These are phyloP conservation scores for Hemiprocne comata DNA, from an alignment of 2,113 vertebrate species.

Conservation along the genomic window DNA sequence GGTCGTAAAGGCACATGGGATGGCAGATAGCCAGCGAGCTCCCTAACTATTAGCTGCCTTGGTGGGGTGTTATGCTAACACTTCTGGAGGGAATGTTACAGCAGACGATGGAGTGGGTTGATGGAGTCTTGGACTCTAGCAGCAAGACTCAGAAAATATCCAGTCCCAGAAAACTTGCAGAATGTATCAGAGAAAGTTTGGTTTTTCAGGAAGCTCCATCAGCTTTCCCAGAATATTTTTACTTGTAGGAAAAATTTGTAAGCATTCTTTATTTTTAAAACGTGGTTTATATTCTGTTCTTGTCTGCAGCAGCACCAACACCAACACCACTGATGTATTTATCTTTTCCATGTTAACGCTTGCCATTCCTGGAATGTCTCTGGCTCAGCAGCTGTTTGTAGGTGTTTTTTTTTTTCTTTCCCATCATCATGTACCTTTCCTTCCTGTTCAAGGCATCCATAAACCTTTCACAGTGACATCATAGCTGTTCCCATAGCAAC, in stretches of 20 bases:
- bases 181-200: conserved; percentile 23
- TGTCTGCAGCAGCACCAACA: conserved; percentile 14
- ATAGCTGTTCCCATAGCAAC: conserved; percentile 72
- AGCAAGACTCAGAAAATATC: conserved; percentile 8
- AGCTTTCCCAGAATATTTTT: conserved; percentile 31
- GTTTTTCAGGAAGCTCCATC: conserved; percentile 27
- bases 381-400: conserved; percentile 56
- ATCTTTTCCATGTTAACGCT: conserved; percentile 47
- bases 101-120: background rate
- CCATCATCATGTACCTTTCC: conserved; percentile 58
- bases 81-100: background rate
- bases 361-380: conserved; percentile 36
- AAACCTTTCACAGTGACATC: conserved; percentile 70
- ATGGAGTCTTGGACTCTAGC: background rate
- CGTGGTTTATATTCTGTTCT: conserved; percentile 3
- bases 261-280: conserved; percentile 57
- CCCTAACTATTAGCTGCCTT: background rate
- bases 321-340: background rate
- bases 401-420: background rate
- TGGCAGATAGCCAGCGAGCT: background rate
- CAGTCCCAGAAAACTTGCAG: conserved; percentile 24
- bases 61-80: background rate
- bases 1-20: background rate
- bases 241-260: conserved; percentile 54
- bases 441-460: conserved; percentile 66